Conservation (phyloP, 2,888 invertebrate genomes). For the Penaeus monodon region DNA sequence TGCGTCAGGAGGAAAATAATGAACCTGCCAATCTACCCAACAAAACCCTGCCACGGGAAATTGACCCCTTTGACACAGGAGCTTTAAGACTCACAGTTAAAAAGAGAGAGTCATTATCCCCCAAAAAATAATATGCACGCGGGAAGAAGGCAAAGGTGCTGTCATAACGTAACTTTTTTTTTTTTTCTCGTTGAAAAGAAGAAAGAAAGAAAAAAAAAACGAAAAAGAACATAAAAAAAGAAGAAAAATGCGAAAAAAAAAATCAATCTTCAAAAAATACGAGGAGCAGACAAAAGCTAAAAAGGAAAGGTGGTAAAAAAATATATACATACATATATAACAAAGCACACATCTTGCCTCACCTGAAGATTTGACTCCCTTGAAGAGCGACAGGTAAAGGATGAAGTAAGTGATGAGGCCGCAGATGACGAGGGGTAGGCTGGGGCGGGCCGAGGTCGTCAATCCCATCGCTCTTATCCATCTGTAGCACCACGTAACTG, state of each 20-base stretch:
- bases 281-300: not conserved
- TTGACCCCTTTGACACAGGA: too few species aligned
- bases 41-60: too few species aligned
- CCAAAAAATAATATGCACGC: too few species aligned
- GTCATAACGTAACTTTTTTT: too few species aligned
- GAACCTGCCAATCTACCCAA: too few species aligned
- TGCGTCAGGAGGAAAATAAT: too few species aligned
- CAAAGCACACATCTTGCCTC: slow-evolving; percentile 65
- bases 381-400: slow-evolving; percentile 84
- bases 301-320: not conserved
- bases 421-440: slow-evolving; percentile 82
- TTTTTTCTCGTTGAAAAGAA: slow-evolving; percentile 2
- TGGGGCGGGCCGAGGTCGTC: slow-evolving; percentile 83
- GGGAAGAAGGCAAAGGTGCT: too few species aligned
- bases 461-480: slow-evolving; percentile 81
- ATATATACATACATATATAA: not conserved
- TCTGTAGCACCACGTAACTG: slow-evolving; percentile 83
- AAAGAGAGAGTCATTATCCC: too few species aligned
- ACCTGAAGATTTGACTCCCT: slow-evolving; percentile 87
- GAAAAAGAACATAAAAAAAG: too few species aligned
- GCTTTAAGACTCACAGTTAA: too few species aligned
- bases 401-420: slow-evolving; percentile 81
- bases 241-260: slow-evolving; percentile 27
- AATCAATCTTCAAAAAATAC: too few species aligned
- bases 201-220: slow-evolving; percentile 14